Evolutionary conservation across 1,140 invertebrate species (phyloP), one percentile per base, ranked within the genome.

Genomic region (Bombus haemorrhoidalis): DNA sequence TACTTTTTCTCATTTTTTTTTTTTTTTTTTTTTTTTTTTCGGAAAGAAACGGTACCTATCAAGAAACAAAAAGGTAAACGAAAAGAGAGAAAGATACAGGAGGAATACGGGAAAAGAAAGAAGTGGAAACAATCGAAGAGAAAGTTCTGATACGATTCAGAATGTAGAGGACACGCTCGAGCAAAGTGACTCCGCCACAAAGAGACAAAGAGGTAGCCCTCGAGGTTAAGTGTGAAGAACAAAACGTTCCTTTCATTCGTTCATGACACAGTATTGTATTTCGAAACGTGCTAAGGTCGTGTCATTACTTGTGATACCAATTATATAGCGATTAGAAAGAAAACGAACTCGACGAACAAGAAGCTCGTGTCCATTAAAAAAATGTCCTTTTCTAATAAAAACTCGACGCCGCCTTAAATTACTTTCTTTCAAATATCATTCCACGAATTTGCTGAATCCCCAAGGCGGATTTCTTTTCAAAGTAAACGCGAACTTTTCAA

Each of bases 211-310:
- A 72, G 41, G 69, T 53, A 68, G 37, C 64, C 72, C 80, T 82
- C 39, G 62, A 62, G 80, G 53, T 28, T 69, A 81, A 81, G 79
- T 57, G 84, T 28, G 47, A 74, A 32, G 84, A 86, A 82, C 62
- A 86, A 69, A 86, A 86, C 72, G 84, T 37, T 76, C 53, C 39
- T 76, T 76, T 75, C 72, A 73, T 74, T 41, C 78, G 57, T 41
- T 72, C 79, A 28, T 71, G 43, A 68, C 78, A 34, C 78, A n/a
- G 68, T 47, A 80, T 74, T 53, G 64, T 37, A 43, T 75, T n/a
- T 74, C 71, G 79, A 59, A 86, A 75, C 47, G 53, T 75, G 79
- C 59, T 81, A 81, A 86, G 79, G 71, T 66, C 80, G 66, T 37
- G 25, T 41, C 62, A 28, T 53, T 83, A n/a, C 47, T 64, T 57